Base-by-base conservation (phyloP, 2,888 invertebrate species). In the Drosophila acutilabella region DNA sequence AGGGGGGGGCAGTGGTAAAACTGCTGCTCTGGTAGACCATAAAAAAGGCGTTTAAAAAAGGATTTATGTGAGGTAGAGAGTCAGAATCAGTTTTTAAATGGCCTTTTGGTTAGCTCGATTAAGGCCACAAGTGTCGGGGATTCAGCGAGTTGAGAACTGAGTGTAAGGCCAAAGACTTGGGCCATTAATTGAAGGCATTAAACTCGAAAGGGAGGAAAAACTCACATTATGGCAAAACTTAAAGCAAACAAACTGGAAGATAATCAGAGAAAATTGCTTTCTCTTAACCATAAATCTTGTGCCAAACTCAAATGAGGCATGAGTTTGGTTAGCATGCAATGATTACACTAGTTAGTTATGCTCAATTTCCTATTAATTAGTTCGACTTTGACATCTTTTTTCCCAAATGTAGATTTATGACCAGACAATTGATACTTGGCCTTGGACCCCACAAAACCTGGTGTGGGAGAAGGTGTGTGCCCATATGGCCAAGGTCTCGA, bases 31-130 rank as follows among this genome's bases (percentile, higher is more conserved):
- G 52, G 11, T 4, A 20, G 75, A 77, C 89, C 88, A 90, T 91
- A 90, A 90, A 79, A 30, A 87, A 77, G 74, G 83, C 75, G 84
- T 81, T 90, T 89, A 91, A 91, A 91, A 92, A 91, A 85, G 90
- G 91, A 91, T 92, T 92, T 91, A 92, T 92, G 81, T 23, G 45
- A 33, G 16, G 16, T 44, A 13, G 41, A 26, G 71, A 36, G 36
- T 36, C 16, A 13, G 57, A 23, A 47, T 36, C 62, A 62, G 62
- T 68, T 75, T 76, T 76, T 71, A 62, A 87, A 86, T 89, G 88
- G 82, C 73, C 88, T 79, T 82, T 88, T 85, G 74, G 81, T 87
- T 89, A 87, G 80, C 68, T 67, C 78, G 71, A 86, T 86, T 86
- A 86, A 87, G 79, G 54, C 62, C 59, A 71, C 74, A 48, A 79